Base-by-base conservation (phyloP, 2,888 invertebrate species). In the Pyrocoelia pectoralis region DNA sequence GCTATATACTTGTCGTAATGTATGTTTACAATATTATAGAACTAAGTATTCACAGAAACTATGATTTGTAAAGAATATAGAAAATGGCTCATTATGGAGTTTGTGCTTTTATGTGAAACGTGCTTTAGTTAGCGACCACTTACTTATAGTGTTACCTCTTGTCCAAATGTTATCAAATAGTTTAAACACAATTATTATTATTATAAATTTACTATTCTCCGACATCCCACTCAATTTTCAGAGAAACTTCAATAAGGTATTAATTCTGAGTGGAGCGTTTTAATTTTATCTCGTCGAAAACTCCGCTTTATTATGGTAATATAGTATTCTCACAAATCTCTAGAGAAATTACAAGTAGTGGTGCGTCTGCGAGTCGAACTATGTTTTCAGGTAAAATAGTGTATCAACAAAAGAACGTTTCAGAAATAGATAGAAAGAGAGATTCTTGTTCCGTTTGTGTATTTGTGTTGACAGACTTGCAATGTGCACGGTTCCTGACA, bases 261-360 rank as follows among this genome's bases (percentile, higher is more conserved):
- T 33, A 33, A 33, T 6, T 10, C 33, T 3, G n/a, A 10, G 33
- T 33, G 33, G 33, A 33, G 33, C n/a, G 33, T 33, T 33, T 33
- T 33, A 33, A 33, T 33, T 33, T 33, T 33, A 33, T 33, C 33
- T 46, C 17, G 46, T 46, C 18, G n/a, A 15, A 46, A 10, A 17
- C n/a, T 46, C 18, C 17, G 58, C 52, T 52, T 62, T 60, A 65
- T 71, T 71, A 73, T 69, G 70, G 70, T 71, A 71, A 72, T 71
- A 69, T 67, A 68, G 69, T 70, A 70, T 72, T 74, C 70, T 72
- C 73, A 72, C 73, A 69, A 72, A 68, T 70, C 74, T 71, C 74
- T 68, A 61, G 74, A 74, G 74, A 74, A 74, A 74, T 74, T 74
- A 74, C 68, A 67, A 64, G 61, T 72, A 73, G 72, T 71, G 70